Evolutionary conservation across 1,140 invertebrate genomes (phyloP), one percentile per base, ranked within the genome.

Genomic region (Drosophila willistoni): DNA sequence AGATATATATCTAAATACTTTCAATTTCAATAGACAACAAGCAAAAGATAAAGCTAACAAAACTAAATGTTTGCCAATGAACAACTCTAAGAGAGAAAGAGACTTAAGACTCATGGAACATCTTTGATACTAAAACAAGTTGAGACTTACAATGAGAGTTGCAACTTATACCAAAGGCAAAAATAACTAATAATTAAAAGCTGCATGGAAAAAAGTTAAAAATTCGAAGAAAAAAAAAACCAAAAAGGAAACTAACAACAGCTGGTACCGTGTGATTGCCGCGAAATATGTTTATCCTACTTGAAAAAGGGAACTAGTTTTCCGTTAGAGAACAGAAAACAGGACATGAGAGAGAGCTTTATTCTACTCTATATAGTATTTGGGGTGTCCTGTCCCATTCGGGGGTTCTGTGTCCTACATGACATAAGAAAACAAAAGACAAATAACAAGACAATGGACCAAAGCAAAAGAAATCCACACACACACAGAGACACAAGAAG

Each of bases 401-500:
- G 5, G 10, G 41, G 9, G 6, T 39, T 39, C 39, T 62, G 36
- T 74, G 72, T 74, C 69, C 69, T 42, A 74, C 72, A 74, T 74
- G 72, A 74, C 72, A 74, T 74, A 72, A 65, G 72, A 74, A 74
- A 74, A 74, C 72, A 74, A 61, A 36, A 60, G 56, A 22, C 57
- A 61, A 59, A 36, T 19, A 41, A 42, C 55, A 34, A 22, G 56
- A 60, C 14, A 60, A 60, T 63, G 61, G 41, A 42, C 61, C 41
- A 44, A 22, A 14, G 17, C 19, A 12, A 14, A 14, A 14, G 55
- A 47, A 1, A 22, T 29, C 29, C 29, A 29, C 29, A 29, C 29
- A 29, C 29, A 29, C 29, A 29, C 25, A 6, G 0, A 29, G 2
- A 29, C 29, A 29, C 29, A 36, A 1, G 9, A 10, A 12, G 10